Conservation (phyloP, 2,888 invertebrate species). For the Cerceris rybyensis region DNA sequence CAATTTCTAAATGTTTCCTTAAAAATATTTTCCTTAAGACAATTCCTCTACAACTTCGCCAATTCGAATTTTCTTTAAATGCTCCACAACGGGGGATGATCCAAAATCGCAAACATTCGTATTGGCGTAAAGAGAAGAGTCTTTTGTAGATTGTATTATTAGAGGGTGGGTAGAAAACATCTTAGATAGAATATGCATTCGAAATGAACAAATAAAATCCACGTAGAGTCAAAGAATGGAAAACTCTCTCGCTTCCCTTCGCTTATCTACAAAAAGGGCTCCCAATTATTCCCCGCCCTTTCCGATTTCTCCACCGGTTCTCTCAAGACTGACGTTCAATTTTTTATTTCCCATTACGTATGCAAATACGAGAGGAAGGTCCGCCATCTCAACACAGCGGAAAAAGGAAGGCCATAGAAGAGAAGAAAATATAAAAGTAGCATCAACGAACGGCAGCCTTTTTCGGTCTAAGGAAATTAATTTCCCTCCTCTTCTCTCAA, state of each 20-base stretch:
- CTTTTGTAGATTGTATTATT: conserved; percentile 3
- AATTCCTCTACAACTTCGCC: too few relatives aligned
- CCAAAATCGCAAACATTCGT: background rate
- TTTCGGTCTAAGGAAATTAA: conserved; percentile 27
- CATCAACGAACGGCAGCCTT: background rate
- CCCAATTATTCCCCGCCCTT: conserved; percentile 53
- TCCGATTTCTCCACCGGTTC: conserved; percentile 38
- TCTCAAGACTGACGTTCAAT: conserved; percentile 54
- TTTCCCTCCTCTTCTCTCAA: conserved; percentile 23
- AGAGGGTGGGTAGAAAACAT: conserved; percentile 24
- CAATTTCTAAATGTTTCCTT: too few relatives aligned
- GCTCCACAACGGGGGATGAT: background rate
- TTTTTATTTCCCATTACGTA: conserved; percentile 66
- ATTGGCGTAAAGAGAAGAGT: background rate
- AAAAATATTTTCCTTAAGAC: too few relatives aligned
- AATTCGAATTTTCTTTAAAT: too few relatives aligned
- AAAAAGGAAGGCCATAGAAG: background rate
- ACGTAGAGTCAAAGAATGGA: conserved; percentile 35
- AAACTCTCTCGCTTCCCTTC: conserved; percentile 38
- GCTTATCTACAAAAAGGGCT: conserved; percentile 52
- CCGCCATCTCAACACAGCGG: background rate
- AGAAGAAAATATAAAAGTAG: background rate
- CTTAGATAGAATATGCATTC: conserved; percentile 43
- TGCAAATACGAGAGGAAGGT: conserved; percentile 60
- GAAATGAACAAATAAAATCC: conserved; percentile 48